Evolutionary conservation across 2,797 vertebrate genomes (phyloP).

Genomic region (Melanotaenia parkinsoni): DNA sequence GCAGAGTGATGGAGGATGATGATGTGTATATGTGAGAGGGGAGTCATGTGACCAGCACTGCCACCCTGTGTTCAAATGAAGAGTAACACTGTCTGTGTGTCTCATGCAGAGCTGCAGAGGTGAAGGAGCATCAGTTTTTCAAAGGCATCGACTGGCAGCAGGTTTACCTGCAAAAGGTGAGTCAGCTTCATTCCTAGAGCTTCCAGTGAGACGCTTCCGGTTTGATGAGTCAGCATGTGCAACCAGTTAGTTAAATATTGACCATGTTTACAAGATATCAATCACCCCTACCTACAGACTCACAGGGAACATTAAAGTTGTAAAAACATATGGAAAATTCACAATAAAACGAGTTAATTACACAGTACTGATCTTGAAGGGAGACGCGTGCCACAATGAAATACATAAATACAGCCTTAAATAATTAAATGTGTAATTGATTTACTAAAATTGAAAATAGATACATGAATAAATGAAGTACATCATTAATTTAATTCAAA

Average conservation of each 20-base stretch:
- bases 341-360: too few species aligned
- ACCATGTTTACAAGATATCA: not conserved
- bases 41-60: slow-evolving; percentile 35
- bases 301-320: not conserved
- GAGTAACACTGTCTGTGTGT: not conserved
- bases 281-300: too few species aligned
- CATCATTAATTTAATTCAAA: too few species aligned
- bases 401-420: too few species aligned
- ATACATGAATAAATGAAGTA: too few species aligned
- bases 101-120: slow-evolving; percentile 89
- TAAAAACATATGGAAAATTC: not conserved
- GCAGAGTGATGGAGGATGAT: too few species aligned
- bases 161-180: slow-evolving; percentile 97
- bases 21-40: not conserved
- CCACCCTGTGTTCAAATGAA: slow-evolving; percentile 52
- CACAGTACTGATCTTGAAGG: too few species aligned
- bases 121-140: slow-evolving; percentile 95
- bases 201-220: not conserved
- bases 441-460: too few species aligned
- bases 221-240: too few species aligned
- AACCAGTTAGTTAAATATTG: not conserved
- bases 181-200: not conserved
- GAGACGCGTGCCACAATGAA: too few species aligned
- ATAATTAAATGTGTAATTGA: too few species aligned
- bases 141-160: slow-evolving; percentile 98